A percentile compares a stretch with the other conserved stretches of the same genome.
phyloP scores from a whole-genome alignment of 1,140 invertebrate species.

The Hylyphantes graminicola region DNA sequence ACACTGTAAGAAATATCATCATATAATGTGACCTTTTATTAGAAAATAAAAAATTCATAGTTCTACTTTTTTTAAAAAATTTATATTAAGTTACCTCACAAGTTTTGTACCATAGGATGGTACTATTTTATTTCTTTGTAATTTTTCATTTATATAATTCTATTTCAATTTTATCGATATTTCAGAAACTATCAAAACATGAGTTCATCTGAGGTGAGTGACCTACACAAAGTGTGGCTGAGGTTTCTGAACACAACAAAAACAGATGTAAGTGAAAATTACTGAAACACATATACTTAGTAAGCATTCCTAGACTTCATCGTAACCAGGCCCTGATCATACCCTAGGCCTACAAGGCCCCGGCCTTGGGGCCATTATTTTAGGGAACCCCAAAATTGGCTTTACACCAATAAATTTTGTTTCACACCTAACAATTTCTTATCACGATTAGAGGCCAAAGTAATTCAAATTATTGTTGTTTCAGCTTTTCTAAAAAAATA shows the following conservation, averaged over 20 bases:
- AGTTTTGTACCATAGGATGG: not conserved
- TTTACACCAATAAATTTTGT: too few relatives aligned
- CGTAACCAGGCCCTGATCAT: too few relatives aligned
- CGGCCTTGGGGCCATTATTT: too few relatives aligned
- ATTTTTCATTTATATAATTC: not conserved
- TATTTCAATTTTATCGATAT: not conserved
- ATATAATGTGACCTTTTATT: too few relatives aligned
- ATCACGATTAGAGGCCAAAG: too few relatives aligned
- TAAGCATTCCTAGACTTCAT: not conserved
- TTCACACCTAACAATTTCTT: too few relatives aligned
- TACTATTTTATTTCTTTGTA: not conserved
- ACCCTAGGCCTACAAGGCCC: too few relatives aligned
- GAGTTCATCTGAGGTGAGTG: conserved; percentile 14
- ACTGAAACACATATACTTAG: not conserved
- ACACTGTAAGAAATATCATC: too few relatives aligned
- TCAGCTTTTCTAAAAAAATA: too few relatives aligned
- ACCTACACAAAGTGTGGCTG: conserved; percentile 27
- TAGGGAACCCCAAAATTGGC: too few relatives aligned
- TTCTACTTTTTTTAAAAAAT: too few relatives aligned
- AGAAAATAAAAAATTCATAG: not conserved
- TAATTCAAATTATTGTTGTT: too few relatives aligned
- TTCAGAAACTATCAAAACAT: not conserved
- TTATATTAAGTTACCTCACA: not conserved
- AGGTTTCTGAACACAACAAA: conserved; percentile 24
- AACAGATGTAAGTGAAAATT: conserved; percentile 15